Conservation (phyloP, 2,888 invertebrate genomes). For the Tolmerus cingulatus region DNA sequence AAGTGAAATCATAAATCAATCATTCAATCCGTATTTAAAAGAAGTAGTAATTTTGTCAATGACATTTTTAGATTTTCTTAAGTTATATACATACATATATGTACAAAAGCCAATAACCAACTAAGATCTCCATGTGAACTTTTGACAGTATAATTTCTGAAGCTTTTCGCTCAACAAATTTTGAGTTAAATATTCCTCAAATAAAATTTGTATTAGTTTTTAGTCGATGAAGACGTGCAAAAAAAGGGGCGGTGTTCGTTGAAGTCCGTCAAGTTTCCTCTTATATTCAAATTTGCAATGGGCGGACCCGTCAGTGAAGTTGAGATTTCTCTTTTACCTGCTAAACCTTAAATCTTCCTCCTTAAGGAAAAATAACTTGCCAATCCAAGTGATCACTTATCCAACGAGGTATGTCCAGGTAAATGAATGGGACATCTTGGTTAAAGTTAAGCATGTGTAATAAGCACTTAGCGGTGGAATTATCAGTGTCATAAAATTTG, state of each 20-base stretch:
- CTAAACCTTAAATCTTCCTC: not conserved
- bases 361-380: not conserved
- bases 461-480: not conserved
- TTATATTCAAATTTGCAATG: not conserved
- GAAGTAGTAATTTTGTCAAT: no score
- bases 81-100: no score
- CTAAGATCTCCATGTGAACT: no score
- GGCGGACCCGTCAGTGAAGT: not conserved
- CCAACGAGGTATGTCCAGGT: not conserved
- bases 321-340: not conserved
- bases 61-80: no score
- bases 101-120: no score
- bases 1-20: no score
- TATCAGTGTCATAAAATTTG: conserved; percentile 31
- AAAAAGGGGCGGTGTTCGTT: not conserved
- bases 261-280: not conserved
- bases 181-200: not conserved
- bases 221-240: not conserved
- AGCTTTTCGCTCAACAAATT: no score
- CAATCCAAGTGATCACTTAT: conserved; percentile 8
- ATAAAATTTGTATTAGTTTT: not conserved
- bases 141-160: no score
- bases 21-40: no score
- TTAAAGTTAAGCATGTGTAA: not conserved
- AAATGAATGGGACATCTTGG: not conserved